These are phyloP conservation scores for Augochlora pura DNA, from an alignment of 1,140 invertebrate genomes.

Conservation along the genomic window DNA sequence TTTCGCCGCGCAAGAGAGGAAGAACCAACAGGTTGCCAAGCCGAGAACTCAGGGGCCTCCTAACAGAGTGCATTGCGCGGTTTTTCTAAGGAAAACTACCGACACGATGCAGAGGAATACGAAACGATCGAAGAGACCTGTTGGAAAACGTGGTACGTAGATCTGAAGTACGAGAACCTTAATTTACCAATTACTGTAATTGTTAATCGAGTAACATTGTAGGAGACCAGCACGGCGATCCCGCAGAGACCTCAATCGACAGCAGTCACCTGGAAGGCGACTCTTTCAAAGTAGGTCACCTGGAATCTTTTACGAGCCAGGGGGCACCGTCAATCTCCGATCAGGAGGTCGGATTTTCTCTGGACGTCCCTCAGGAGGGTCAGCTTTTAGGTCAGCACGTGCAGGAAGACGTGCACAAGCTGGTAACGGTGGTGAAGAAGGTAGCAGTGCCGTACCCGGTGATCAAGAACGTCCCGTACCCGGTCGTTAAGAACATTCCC, in stretches of 20 bases:
- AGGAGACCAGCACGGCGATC: background rate
- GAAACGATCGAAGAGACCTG: background rate
- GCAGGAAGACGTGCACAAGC: constrained; percentile 80
- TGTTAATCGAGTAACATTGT: constrained; percentile 20
- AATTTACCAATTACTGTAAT: too few relatives aligned
- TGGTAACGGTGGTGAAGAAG: constrained; percentile 76
- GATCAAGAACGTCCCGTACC: constrained; percentile 75
- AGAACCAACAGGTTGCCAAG: background rate
- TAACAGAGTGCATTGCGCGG: background rate
- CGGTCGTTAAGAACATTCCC: constrained; percentile 73
- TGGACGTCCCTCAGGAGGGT: background rate
- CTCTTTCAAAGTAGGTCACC: too few relatives aligned
- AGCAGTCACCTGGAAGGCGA: background rate
- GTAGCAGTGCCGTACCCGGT: constrained; percentile 77
- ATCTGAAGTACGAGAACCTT: background rate
- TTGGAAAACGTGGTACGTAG: background rate
- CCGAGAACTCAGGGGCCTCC: too few relatives aligned
- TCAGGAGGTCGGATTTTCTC: background rate
- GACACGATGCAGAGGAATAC: background rate
- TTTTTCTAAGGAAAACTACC: background rate
- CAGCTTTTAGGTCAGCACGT: constrained; percentile 45
- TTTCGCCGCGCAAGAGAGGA: constrained; percentile 8
- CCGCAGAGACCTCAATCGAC: background rate
- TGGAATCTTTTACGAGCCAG: too few relatives aligned
- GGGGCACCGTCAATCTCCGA: background rate